phyloP scores from a whole-genome alignment of 2,888 invertebrate species.

The Parochlus steinenii region DNA sequence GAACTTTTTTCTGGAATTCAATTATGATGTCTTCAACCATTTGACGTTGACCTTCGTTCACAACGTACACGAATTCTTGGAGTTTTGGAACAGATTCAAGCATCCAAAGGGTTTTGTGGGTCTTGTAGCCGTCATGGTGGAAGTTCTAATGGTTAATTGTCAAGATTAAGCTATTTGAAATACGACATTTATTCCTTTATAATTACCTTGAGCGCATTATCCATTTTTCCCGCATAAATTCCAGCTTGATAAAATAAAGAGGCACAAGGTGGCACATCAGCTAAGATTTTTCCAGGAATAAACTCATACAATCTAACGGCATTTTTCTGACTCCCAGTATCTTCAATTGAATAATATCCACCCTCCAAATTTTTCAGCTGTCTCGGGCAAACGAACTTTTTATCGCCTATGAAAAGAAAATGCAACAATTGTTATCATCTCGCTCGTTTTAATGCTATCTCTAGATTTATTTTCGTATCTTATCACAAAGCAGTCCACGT shows the following conservation, averaged over 20 bases:
- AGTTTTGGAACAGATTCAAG: constrained; percentile 50
- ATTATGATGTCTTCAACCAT: constrained; percentile 44
- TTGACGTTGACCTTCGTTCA: constrained; percentile 41
- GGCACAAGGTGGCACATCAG: constrained; percentile 39
- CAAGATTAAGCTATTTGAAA: not conserved
- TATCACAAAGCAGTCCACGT: too few species aligned
- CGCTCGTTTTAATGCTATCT: not conserved
- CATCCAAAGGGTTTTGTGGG: constrained; percentile 59
- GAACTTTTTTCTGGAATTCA: constrained; percentile 47
- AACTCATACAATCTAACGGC: constrained; percentile 60
- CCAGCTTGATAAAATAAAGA: constrained; percentile 56
- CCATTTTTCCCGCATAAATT: constrained; percentile 49
- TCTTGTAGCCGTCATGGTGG: constrained; percentile 49
- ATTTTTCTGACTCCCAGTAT: constrained; percentile 36
- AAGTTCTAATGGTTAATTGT: constrained; percentile 38
- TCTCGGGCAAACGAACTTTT: constrained; percentile 46
- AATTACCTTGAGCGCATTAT: constrained; percentile 46
- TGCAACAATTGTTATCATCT: not conserved
- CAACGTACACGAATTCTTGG: constrained; percentile 48
- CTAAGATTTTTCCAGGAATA: constrained; percentile 53
- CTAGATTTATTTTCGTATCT: too few species aligned
- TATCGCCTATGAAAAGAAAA: constrained; percentile 31
- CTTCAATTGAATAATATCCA: constrained; percentile 39
- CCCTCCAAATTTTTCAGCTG: constrained; percentile 53
- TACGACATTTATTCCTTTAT: not conserved